Conservation (phyloP, 1,140 invertebrate genomes). For the Tetranychus cinnabarinus region DNA sequence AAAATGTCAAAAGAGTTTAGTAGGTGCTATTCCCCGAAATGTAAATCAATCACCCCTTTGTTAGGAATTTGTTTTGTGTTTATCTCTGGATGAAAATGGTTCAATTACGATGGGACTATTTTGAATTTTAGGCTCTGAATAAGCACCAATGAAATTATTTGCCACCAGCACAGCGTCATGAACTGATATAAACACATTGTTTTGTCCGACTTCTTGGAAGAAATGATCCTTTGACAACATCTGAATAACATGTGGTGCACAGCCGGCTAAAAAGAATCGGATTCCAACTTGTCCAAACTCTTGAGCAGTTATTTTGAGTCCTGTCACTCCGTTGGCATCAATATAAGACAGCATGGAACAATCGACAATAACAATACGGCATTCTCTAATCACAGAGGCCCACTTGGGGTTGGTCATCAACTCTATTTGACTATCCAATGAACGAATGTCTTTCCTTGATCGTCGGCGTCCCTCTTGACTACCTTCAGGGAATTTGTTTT, state of each 20-base stretch:
- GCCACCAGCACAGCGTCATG: slow-evolving; percentile 1
- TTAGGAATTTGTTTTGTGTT: too few species aligned
- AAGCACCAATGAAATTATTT: neutral
- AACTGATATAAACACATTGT: neutral
- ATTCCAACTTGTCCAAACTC: neutral
- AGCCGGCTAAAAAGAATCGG: neutral
- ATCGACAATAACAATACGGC: slow-evolving; percentile 9
- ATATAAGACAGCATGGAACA: slow-evolving; percentile 12
- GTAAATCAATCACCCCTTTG: too few species aligned
- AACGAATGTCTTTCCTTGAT: neutral
- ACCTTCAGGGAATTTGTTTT: neutral
- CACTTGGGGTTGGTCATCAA: neutral
- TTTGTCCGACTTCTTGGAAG: neutral
- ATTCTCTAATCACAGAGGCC: neutral
- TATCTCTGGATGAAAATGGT: neutral
- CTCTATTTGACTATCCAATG: neutral
- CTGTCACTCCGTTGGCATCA: slow-evolving; percentile 10
- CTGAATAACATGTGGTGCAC: neutral
- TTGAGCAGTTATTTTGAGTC: neutral
- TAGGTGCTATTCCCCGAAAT: too few species aligned
- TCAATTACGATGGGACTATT: neutral
- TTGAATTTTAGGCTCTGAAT: too few species aligned
- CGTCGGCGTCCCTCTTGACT: neutral
- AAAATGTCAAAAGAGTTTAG: too few species aligned
- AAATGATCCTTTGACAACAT: neutral